phyloP scores from a whole-genome alignment of 2,113 vertebrate species.

The Isurus oxyrinchus region DNA sequence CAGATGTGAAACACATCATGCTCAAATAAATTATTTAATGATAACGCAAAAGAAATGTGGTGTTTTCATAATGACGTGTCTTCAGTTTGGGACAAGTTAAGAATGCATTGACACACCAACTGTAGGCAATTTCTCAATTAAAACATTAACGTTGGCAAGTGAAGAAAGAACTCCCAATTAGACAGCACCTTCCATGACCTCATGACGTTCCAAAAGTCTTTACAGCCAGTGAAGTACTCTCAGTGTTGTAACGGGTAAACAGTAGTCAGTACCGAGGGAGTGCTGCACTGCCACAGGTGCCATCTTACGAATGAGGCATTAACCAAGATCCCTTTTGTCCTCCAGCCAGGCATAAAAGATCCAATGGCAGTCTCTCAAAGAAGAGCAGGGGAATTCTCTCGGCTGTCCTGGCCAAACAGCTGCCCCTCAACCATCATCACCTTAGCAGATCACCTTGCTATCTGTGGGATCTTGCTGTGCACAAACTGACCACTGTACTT shows the following conservation, averaged over 20 bases:
- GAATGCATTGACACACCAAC: background rate
- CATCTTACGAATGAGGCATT: background rate
- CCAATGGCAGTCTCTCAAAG: background rate
- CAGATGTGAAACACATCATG: background rate
- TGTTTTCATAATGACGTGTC: background rate
- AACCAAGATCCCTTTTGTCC: background rate
- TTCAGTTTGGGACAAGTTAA: background rate
- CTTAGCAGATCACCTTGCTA: background rate
- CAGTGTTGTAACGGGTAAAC: background rate
- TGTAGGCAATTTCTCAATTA: background rate
- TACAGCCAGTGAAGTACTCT: background rate
- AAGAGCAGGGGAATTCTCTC: background rate
- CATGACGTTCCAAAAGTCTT: background rate
- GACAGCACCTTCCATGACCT: background rate
- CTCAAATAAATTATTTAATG: constrained; percentile 3
- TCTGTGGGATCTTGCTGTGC: background rate
- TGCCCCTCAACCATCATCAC: background rate
- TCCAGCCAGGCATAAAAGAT: no score
- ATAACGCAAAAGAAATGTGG: background rate
- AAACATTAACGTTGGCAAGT: background rate
- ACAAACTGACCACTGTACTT: background rate
- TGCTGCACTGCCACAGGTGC: background rate
- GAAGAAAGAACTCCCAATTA: background rate
- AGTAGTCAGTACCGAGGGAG: background rate
- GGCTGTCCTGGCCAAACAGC: no score